Percentiles rank a stretch among this genome's conserved stretches.
Conservation (phyloP, 2,113 vertebrate species). For the Ceratotherium simum region DNA sequence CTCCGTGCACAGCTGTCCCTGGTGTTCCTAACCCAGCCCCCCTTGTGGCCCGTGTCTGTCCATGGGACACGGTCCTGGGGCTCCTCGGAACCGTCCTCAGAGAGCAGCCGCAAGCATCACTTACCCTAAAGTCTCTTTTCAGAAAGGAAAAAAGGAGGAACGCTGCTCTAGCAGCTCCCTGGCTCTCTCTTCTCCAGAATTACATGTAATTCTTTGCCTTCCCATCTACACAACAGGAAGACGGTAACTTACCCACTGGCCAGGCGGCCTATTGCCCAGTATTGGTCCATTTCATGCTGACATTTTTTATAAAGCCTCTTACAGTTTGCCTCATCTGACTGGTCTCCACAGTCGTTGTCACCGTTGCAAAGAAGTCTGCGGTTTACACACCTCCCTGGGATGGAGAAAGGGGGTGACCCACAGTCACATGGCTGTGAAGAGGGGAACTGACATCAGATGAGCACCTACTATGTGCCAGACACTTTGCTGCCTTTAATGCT, state of each 20-base stretch:
- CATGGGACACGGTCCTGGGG: neutral
- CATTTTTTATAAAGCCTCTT: conserved; percentile 88
- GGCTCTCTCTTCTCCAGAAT: neutral
- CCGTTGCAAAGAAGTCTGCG: conserved; percentile 93
- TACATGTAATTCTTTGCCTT: neutral
- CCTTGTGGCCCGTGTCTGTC: neutral
- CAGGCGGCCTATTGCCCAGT: conserved; percentile 94
- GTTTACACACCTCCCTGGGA: conserved; percentile 92
- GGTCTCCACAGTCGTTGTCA: conserved; percentile 96
- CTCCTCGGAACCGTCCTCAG: neutral
- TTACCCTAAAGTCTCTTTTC: neutral
- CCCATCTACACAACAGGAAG: neutral
- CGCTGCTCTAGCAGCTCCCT: neutral
- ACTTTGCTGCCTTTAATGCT: neutral
- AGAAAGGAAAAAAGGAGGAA: neutral
- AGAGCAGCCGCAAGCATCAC: neutral
- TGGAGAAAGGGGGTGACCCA: neutral
- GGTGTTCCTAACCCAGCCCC: neutral
- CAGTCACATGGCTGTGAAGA: neutral
- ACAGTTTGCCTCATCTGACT: conserved; percentile 93
- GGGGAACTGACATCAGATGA: too few species aligned
- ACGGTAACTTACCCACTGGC: conserved; percentile 92
- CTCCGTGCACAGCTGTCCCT: neutral
- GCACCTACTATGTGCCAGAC: too few species aligned
- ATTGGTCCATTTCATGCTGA: conserved; percentile 90